Base-by-base conservation (phyloP, 92 coral and sea anemone genomes). In the Meandrina meandrites region DNA sequence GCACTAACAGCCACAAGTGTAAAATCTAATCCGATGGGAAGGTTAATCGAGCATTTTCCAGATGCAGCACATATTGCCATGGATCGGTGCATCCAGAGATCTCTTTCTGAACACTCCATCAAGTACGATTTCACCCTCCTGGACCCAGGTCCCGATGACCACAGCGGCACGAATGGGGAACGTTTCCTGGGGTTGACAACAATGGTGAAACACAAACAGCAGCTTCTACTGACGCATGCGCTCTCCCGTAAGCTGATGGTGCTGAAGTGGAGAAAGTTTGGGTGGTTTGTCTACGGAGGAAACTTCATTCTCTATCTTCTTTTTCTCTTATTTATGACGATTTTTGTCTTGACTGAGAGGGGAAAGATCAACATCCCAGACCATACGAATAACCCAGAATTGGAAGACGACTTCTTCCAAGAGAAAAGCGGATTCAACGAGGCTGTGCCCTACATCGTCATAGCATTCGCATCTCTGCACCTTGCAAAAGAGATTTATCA, bases 121-220 rank as follows among this genome's bases (percentile, higher is more conserved):
- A 91, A 90, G 75, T 91, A 91, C 45, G 94, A 91, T 31, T 91
- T 91, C 70, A 66, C 67, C 36, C 83, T 91, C 24, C 36, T 91
- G 53, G 94, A 91, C 27, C 94, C 94, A 13, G 92, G 94, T 3
- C 94, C 94, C 28, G 92, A 91, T 60, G 94, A 88, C 68, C 80
- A 86, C 2, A 89, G 86, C 28, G 86, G 93, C 34, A 18, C 75
- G 17, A 45, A 37, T 21, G 92, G 84, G 15, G 75, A 88, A 53
- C 94, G 94, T 40, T 91, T 91, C 80, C 86, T 88, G 70, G 94
- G 86, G 9, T 56, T 89, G 48, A 48, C 56, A 28, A 88, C 94
- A 9, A 91, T 91, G 94, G 92, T 91, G 42, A 47, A 51, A 31
- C 87, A 91, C 24, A 89, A 91, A 53, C 90, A 89, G 62, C 87